Percentiles rank a stretch among this genome's conserved stretches.
Evolutionary conservation across 2,888 invertebrate species (phyloP).

Genomic region (Tortricodes alternella): DNA sequence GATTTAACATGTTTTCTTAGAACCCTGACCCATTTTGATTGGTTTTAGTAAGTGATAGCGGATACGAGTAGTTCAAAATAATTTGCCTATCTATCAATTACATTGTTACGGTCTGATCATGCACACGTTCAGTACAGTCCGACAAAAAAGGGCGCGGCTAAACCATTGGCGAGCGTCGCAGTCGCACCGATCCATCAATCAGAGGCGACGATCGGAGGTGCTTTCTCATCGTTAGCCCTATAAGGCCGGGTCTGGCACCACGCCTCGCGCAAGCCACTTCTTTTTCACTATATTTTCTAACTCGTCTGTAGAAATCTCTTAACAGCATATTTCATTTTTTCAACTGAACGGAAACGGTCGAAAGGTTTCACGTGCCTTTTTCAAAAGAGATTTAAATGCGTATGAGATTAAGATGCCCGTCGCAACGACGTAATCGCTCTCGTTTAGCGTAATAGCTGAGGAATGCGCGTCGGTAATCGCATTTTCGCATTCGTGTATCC

Average conservation of each 20-base stretch:
- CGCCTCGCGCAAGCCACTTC: constrained; percentile 75
- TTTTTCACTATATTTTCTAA: constrained; percentile 81
- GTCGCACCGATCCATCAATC: constrained; percentile 71
- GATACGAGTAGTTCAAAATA: neutral
- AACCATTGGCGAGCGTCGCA: constrained; percentile 34
- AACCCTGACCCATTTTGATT: too few relatives aligned
- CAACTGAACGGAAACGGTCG: constrained; percentile 63
- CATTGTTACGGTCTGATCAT: constrained; percentile 9
- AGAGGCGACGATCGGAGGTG: constrained; percentile 70
- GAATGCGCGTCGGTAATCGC: constrained; percentile 63
- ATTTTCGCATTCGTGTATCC: constrained; percentile 69
- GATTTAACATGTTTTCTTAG: too few relatives aligned
- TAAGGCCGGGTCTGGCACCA: constrained; percentile 70
- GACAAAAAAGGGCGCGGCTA: constrained; percentile 41
- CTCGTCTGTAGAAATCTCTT: constrained; percentile 77
- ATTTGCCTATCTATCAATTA: neutral
- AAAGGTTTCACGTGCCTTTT: constrained; percentile 64
- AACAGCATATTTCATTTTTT: constrained; percentile 75
- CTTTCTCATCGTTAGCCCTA: constrained; percentile 83
- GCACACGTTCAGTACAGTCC: constrained; percentile 30
- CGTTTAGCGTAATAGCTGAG: constrained; percentile 72
- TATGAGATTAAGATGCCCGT: constrained; percentile 70
- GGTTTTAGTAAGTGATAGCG: too few relatives aligned
- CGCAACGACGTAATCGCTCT: constrained; percentile 67
- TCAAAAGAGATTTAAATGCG: constrained; percentile 57